Evolutionary conservation across 2,888 invertebrate species (phyloP).

Genomic region (Tridacna gigas): DNA sequence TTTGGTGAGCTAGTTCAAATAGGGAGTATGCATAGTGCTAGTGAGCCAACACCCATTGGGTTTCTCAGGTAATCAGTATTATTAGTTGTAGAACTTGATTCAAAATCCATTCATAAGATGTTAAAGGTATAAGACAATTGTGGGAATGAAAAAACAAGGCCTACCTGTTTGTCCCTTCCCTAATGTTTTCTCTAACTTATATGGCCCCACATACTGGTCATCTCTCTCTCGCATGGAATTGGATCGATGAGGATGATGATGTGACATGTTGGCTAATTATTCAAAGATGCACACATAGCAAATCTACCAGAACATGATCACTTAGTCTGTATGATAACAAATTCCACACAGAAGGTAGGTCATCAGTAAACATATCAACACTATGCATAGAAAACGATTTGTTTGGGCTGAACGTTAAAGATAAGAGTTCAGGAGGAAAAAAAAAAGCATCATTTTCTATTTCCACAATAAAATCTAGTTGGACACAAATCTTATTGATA

Average conservation of each 20-base stretch:
- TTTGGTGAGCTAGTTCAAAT: too few species aligned
- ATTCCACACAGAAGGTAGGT: background rate
- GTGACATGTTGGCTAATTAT: conserved; percentile 5
- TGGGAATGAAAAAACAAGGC: conserved; percentile 69
- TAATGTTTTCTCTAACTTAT: conserved; percentile 98
- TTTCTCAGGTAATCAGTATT: too few species aligned
- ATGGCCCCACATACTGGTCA: conserved; percentile 97
- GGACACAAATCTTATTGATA: background rate
- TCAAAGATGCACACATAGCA: background rate
- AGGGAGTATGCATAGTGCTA: too few species aligned
- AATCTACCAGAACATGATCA: too few species aligned
- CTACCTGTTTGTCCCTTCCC: conserved; percentile 99
- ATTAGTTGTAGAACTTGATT: too few species aligned
- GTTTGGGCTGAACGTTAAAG: background rate
- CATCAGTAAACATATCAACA: background rate
- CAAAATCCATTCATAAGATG: too few species aligned
- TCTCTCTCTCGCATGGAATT: conserved; percentile 71
- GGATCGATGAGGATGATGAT: conserved; percentile 59
- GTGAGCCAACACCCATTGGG: too few species aligned
- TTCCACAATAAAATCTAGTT: background rate
- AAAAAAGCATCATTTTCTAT: background rate
- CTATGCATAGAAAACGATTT: background rate
- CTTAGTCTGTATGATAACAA: too few species aligned
- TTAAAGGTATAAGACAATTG: too few species aligned
- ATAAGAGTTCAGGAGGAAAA: background rate